Base-by-base conservation (phyloP, 1,140 invertebrate species). In the Euwallacea similis region DNA sequence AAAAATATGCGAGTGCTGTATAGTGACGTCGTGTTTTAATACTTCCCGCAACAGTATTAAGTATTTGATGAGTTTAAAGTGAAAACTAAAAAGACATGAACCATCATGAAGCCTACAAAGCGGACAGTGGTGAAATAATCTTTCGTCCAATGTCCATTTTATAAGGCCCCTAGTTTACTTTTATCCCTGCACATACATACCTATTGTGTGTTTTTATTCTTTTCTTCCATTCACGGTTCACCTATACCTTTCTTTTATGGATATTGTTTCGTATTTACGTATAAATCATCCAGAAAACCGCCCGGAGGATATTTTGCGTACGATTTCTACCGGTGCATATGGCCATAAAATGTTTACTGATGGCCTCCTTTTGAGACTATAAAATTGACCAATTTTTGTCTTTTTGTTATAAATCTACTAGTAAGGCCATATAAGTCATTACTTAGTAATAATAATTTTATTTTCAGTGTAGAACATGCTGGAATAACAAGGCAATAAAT, bases 231-330 rank as follows among this genome's bases (percentile, higher is more conserved):
- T 75, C 74, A 73, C 74, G 74, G 50, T 73, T 72, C 72, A 75
- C 74, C 74, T 75, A 73, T 66, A 73, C 72, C 72, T 75, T 75
- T 73, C 72, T 75, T 75, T 75, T 75, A 75, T 68, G 74, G 74
- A 73, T 75, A 75, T 75, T 73, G 74, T 75, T 73, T 73, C 55
- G 67, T 73, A 75, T 75, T 75, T 75, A 69, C 74, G 74, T 75
- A 75, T 75, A 75, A 75, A 75, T 75, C 74, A 73, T 73, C 67
- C 66, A 64, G 74, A 73, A 75, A 75, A 75, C 63, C 74, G 62
- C 61, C 66, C 41, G 43, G 60, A 55, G 56, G 61, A 69, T 69
- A 64, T 15, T 73, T 68, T 68, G 66, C 46, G 60, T 66, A 54
- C 66, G 67, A 73, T 73, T 73, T 69, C 69, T 69, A 58, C 60